Conservation (phyloP, 2,888 invertebrate species). For the Dysmachus trigonus region DNA sequence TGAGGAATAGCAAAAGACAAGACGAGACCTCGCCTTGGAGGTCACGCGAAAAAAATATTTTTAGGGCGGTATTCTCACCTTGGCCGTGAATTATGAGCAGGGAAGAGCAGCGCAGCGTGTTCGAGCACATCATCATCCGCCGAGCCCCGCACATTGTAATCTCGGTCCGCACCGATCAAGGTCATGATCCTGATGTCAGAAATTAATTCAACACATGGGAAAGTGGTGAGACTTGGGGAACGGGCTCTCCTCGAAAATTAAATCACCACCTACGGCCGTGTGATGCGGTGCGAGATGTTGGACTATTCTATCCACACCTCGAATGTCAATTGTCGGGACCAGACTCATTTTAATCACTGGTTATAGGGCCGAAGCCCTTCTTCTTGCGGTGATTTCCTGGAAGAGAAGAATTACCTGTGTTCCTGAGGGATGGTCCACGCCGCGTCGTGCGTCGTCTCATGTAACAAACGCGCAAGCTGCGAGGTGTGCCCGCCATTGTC, state of each 20-base stretch:
- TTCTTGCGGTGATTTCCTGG: constrained; percentile 24
- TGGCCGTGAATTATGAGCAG: constrained; percentile 27
- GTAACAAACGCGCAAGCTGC: not conserved
- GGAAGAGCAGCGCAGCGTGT: not conserved
- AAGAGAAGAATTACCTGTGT: constrained; percentile 1
- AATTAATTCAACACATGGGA: constrained; percentile 17
- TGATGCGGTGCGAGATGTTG: not conserved
- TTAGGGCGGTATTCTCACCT: constrained; percentile 37
- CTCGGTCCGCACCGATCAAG: not conserved
- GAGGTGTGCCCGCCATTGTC: constrained; percentile 37
- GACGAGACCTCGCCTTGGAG: constrained; percentile 11
- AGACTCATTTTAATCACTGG: not conserved
- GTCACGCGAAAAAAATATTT: constrained; percentile 36
- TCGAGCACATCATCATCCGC: not conserved
- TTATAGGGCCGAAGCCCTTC: not conserved
- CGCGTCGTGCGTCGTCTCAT: not conserved
- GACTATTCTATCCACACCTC: constrained; percentile 27
- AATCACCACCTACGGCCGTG: constrained; percentile 20
- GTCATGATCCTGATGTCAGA: constrained; percentile 16
- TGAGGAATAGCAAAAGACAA: not conserved
- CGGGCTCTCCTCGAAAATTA: not conserved
- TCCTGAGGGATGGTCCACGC: constrained; percentile 5
- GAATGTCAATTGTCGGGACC: not conserved
- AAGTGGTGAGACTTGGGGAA: not conserved
- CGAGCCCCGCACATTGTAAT: not conserved